phyloP scores from a whole-genome alignment of 2,888 invertebrate genomes.

The Eristalis intricaria region DNA sequence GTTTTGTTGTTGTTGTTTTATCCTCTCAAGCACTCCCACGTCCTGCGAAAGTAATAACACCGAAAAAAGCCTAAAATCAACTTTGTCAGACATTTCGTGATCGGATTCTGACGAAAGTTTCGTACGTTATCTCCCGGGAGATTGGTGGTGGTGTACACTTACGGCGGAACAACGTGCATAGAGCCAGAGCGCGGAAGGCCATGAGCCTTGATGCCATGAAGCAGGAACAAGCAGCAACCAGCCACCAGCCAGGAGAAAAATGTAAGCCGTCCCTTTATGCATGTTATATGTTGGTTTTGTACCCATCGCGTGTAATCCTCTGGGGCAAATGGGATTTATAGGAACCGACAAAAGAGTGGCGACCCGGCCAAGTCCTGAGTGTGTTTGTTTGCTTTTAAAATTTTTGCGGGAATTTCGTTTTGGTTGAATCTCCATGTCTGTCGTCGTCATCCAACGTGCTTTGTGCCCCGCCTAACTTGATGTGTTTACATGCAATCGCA shows the following conservation, averaged over 20 bases:
- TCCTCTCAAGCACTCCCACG: neutral
- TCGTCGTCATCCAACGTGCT: constrained; percentile 10
- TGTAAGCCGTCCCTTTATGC: constrained; percentile 63
- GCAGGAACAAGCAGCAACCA: neutral
- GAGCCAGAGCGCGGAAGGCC: constrained; percentile 26
- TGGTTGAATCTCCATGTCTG: neutral
- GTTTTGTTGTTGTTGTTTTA: constrained; percentile 5
- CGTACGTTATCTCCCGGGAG: constrained; percentile 45
- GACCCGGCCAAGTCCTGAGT: constrained; percentile 17
- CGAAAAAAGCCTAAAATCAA: constrained; percentile 61
- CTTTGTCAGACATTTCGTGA: constrained; percentile 66
- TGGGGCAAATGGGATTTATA: constrained; percentile 66
- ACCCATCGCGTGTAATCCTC: constrained; percentile 61
- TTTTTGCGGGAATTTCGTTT: constrained; percentile 43
- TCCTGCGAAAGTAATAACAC: constrained; percentile 48
- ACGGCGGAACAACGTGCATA: constrained; percentile 22
- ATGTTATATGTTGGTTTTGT: constrained; percentile 63
- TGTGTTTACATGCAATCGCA: constrained; percentile 60
- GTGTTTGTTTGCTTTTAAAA: constrained; percentile 57
- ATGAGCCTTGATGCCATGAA: neutral
- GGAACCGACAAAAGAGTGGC: constrained; percentile 35
- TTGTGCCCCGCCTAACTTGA: constrained; percentile 50
- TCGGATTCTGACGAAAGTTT: constrained; percentile 68
- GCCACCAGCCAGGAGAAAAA: constrained; percentile 15
- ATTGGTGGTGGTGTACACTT: constrained; percentile 7